A percentile compares a stretch with the other conserved stretches of the same genome.
These are phyloP conservation scores for Pemphredon lugubris DNA, from an alignment of 2,888 invertebrate genomes.

Conservation along the genomic window DNA sequence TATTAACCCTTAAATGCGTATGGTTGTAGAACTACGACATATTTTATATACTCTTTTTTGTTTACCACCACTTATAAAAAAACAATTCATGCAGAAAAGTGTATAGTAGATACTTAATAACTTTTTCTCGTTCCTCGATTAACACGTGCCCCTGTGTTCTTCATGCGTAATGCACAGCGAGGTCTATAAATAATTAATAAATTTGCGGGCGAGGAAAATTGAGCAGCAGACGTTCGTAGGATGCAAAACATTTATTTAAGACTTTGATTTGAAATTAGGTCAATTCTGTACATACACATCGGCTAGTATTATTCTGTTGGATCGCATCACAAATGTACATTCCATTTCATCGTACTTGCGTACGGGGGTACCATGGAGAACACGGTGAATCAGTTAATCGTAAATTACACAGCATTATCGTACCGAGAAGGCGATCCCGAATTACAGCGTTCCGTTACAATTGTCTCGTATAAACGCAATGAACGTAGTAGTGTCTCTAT, in stretches of 20 bases:
- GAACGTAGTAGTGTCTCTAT: slow-evolving; percentile 64
- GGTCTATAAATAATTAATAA: too few species aligned
- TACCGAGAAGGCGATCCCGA: slow-evolving; percentile 41
- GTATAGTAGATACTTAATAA: too few species aligned
- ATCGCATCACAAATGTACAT: slow-evolving; percentile 69
- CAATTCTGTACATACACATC: slow-evolving; percentile 68
- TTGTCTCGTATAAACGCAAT: slow-evolving; percentile 61
- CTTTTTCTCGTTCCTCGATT: too few species aligned
- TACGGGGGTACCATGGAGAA: slow-evolving; percentile 40
- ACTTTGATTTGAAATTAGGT: slow-evolving; percentile 69
- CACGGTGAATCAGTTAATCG: slow-evolving; percentile 35
- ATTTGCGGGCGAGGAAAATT: too few species aligned
- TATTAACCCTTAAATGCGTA: too few species aligned
- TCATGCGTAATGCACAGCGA: too few species aligned
- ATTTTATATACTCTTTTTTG: too few species aligned
- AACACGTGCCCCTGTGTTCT: too few species aligned
- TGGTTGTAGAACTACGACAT: too few species aligned
- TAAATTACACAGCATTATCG: slow-evolving; percentile 28
- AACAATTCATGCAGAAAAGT: too few species aligned
- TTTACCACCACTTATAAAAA: too few species aligned
- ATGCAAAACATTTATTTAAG: slow-evolving; percentile 78
- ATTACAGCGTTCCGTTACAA: slow-evolving; percentile 46
- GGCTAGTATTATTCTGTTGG: slow-evolving; percentile 58
- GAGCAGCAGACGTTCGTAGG: too few species aligned
- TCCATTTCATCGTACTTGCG: slow-evolving; percentile 42